Base-by-base conservation (phyloP, 2,888 invertebrate genomes). In the Heteromurus nitidus region DNA sequence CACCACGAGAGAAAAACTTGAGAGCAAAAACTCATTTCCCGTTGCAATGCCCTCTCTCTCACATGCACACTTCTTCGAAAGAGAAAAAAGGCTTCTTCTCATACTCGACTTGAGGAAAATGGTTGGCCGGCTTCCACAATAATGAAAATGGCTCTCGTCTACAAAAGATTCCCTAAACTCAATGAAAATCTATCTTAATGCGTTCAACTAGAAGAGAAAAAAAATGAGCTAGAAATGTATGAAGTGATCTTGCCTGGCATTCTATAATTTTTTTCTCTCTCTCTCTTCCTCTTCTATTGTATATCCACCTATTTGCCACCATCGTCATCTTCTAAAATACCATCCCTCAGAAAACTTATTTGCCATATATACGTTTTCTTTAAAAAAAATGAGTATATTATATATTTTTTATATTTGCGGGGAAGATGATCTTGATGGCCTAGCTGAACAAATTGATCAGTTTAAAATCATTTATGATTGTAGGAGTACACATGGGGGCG, bases 391-490 rank as follows among this genome's bases (percentile, higher is more conserved):
- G n/a, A n/a, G n/a, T n/a, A n/a, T n/a, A n/a, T n/a, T n/a, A n/a
- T n/a, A n/a, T n/a, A n/a, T n/a, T n/a, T n/a, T n/a, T n/a, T n/a
- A n/a, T n/a, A n/a, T n/a, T n/a, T n/a, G n/a, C n/a, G n/a, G n/a
- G n/a, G n/a, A n/a, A n/a, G n/a, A 3, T 50, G 60, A 60, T 58
- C 60, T 72, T 26, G 47, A 65, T 74, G 42, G 24, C 65, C 75
- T 75, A 75, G 36, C 75, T 75, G 75, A 75, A 75, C 75, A 75
- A 75, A 75, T 75, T 75, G 75, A 75, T 30, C 26, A 20, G 58
- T 70, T 47, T 24, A 65, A 65, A 44, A 65, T 22, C 65, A 65
- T 44, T 44, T 44, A 44, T 44, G 44, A 65, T 42, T 36, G 7
- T 36, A 36, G 13, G 16, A 18, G n/a, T 13, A 13, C 9, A 13